Evolutionary conservation across 1,140 invertebrate species (phyloP).

Genomic region (Panonychus citri): DNA sequence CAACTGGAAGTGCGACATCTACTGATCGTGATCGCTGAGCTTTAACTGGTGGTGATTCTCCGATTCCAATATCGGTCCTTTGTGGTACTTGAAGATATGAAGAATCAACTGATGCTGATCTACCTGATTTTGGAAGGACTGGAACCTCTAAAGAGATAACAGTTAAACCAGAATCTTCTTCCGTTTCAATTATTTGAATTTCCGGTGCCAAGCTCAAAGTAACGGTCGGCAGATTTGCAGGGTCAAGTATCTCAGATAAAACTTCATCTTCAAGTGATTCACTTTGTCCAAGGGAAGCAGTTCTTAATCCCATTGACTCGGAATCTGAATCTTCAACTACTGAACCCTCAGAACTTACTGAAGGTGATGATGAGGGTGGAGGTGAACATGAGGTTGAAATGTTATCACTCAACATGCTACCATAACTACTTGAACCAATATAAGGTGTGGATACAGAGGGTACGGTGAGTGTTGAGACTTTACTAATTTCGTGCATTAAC

Average conservation of each 20-base stretch:
- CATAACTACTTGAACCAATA: slow-evolving; percentile 3
- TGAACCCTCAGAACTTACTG: neutral
- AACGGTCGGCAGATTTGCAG: neutral
- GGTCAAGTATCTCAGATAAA: neutral
- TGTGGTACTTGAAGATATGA: slow-evolving; percentile 31
- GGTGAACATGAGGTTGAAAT: neutral
- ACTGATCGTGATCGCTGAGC: slow-evolving; percentile 49
- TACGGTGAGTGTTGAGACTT: too few relatives aligned
- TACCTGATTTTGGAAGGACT: slow-evolving; percentile 5
- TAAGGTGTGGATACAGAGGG: neutral
- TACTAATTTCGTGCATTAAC: too few relatives aligned
- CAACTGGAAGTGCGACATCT: slow-evolving; percentile 66
- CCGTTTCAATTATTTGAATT: slow-evolving; percentile 15
- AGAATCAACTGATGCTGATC: slow-evolving; percentile 14
- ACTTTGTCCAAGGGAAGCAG: too few relatives aligned
- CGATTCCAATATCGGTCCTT: slow-evolving; percentile 7
- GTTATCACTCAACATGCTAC: slow-evolving; percentile 1
- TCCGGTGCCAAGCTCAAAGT: neutral
- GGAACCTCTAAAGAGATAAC: slow-evolving; percentile 15
- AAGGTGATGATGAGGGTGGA: neutral
- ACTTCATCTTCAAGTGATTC: neutral
- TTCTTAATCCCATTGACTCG: neutral
- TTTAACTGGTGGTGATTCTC: slow-evolving; percentile 19
- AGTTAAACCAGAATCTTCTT: slow-evolving; percentile 21
- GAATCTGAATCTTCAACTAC: neutral